phyloP scores from a whole-genome alignment of 2,888 invertebrate genomes.

The Chalcis sispes region DNA sequence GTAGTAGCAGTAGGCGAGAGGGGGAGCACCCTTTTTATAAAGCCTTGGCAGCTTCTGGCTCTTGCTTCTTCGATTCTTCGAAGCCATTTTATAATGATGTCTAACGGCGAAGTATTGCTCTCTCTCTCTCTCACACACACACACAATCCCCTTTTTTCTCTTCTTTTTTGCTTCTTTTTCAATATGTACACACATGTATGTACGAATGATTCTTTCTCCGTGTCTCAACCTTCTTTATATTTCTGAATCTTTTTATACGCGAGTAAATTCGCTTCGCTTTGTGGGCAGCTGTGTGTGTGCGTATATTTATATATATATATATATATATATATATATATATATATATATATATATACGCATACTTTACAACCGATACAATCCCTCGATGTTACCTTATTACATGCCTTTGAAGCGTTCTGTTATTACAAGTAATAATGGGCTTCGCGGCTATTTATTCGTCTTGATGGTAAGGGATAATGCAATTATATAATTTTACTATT shows the following conservation, averaged over 20 bases:
- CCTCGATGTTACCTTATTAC: constrained; percentile 47
- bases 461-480: constrained; percentile 30
- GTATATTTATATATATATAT: background rate
- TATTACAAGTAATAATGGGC: constrained; percentile 49
- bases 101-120: constrained; percentile 37
- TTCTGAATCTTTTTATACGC: constrained; percentile 50
- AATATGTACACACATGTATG: background rate
- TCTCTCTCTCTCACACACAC: background rate
- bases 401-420: constrained; percentile 40
- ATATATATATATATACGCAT: background rate
- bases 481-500: constrained; percentile 47
- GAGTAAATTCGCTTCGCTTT: constrained; percentile 33
- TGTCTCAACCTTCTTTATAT: constrained; percentile 35
- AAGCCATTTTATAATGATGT: constrained; percentile 50
- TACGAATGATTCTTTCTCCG: constrained; percentile 9
- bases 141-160: background rate
- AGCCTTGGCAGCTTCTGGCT: constrained; percentile 18
- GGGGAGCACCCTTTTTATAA: constrained; percentile 13
- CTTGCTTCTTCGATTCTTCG: constrained; percentile 44
- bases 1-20: constrained; percentile 4
- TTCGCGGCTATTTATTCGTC: constrained; percentile 40
- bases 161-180: background rate
- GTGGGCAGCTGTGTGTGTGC: too few relatives aligned
- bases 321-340: background rate
- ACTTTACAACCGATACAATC: constrained; percentile 26